Percentiles rank a stretch among this genome's conserved stretches.
Evolutionary conservation across 2,888 invertebrate species (phyloP).

Genomic region (Carterocephalus palaemon): DNA sequence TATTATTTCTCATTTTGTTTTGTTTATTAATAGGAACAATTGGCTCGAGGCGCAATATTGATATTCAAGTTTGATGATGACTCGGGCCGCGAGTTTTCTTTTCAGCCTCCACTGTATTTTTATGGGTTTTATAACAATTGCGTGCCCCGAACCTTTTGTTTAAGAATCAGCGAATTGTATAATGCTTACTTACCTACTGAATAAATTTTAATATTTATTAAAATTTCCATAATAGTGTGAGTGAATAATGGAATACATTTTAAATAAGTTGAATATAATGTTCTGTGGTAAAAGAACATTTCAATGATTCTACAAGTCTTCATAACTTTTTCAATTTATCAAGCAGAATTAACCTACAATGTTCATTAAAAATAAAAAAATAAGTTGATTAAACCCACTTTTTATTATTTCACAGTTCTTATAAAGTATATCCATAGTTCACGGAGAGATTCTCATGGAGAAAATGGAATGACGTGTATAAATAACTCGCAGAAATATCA

Average conservation of each 20-base stretch:
- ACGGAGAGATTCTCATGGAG: slow-evolving; percentile 66
- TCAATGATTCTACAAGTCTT: too few relatives aligned
- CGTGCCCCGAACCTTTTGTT: slow-evolving; percentile 56
- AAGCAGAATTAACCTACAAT: too few relatives aligned
- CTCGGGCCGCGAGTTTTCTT: slow-evolving; percentile 64
- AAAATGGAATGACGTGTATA: slow-evolving; percentile 75
- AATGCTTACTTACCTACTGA: slow-evolving; percentile 25
- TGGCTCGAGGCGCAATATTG: slow-evolving; percentile 79
- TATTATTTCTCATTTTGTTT: slow-evolving; percentile 80
- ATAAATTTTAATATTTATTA: slow-evolving; percentile 34
- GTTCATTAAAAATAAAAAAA: too few relatives aligned
- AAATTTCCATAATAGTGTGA: slow-evolving; percentile 19
- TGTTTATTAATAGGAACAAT: slow-evolving; percentile 80
- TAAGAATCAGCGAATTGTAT: slow-evolving; percentile 43
- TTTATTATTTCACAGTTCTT: too few relatives aligned
- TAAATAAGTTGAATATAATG: too few relatives aligned
- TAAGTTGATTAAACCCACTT: too few relatives aligned
- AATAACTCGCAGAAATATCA: slow-evolving; percentile 80
- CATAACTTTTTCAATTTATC: too few relatives aligned
- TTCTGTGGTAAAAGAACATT: too few relatives aligned
- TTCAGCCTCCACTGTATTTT: slow-evolving; percentile 61
- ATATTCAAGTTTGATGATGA: slow-evolving; percentile 79
- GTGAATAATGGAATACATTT: slow-evolving; percentile 3
- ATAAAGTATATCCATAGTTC: slow-evolving; percentile 52
- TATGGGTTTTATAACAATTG: slow-evolving; percentile 68